Evolutionary conservation across 2,113 vertebrate species (phyloP).

Genomic region (Parus major): DNA sequence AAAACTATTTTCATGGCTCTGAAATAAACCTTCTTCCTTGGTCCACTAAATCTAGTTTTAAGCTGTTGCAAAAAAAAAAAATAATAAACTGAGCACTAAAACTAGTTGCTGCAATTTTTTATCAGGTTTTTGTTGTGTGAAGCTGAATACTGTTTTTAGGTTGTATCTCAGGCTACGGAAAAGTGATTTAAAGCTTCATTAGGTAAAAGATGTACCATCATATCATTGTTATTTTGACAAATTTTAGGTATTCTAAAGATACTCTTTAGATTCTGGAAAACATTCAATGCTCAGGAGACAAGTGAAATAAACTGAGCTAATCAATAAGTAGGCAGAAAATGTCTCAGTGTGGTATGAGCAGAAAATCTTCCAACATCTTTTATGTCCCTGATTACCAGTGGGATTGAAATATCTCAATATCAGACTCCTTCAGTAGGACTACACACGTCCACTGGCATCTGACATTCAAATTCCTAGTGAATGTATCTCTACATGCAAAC

Average conservation of each 20-base stretch:
- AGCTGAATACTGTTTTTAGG: background rate
- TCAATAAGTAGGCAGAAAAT: background rate
- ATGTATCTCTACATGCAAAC: background rate
- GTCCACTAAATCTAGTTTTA: background rate
- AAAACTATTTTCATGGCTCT: background rate
- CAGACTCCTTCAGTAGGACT: background rate
- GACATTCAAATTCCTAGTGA: background rate
- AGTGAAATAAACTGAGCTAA: conserved; percentile 5
- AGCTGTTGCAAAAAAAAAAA: background rate
- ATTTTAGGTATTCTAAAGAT: background rate
- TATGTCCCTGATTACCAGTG: background rate
- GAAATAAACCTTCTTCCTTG: background rate
- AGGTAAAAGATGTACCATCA: background rate
- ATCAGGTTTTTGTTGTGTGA: background rate
- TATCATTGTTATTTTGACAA: background rate
- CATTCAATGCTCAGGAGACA: background rate
- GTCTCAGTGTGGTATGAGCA: background rate
- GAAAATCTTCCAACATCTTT: background rate
- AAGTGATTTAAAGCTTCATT: background rate
- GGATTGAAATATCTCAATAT: background rate
- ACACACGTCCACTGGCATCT: background rate
- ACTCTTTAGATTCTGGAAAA: background rate
- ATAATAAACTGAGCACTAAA: background rate
- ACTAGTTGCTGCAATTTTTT: background rate
- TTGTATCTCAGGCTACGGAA: background rate